Evolutionary conservation across 2,113 vertebrate species (phyloP), one percentile per base, ranked within the genome.

Genomic region (Podarcis muralis): DNA sequence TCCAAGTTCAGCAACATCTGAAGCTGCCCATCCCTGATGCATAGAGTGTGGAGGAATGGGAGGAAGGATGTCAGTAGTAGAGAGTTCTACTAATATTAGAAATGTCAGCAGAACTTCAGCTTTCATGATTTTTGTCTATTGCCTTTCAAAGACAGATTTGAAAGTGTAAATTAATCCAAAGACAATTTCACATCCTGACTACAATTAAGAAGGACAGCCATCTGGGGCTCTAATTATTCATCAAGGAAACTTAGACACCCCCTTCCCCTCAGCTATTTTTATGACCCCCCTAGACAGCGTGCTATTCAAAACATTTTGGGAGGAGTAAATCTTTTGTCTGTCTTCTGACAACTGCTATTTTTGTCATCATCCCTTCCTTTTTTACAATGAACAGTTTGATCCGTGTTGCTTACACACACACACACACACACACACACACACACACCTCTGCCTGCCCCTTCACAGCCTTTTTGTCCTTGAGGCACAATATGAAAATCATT

Each of bases 161-260:
- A 81, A 74, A 81, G 78, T 81, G 79, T 74, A 81, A 87, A 87
- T 87, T 87, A 87, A 74, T 81, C 86, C 48, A 87, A 72, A 62
- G 66, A 81, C 68, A 87, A n/a, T 87, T 81, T 87, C 81, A 43
- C 69, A 87, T 62, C 68, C 35, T 59, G 25, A 87, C 86, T 87
- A 87, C 86, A 87, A 75, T 87, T 87, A 81, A 87, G 85, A 87
- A 87, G 86, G 86, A 81, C 68, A 72, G 18, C 86, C 86, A 87
- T 62, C 86, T 87, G 86, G 77, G 65, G 25, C 66, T 87, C 65
- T 57, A 80, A 68, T 87, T 87, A 80, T 78, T 87, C 85, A 80
- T 69, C 76, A 86, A 79, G 76, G 85, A 79, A 78, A 86, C 27
- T 22, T 79, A 87, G 79, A 62, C n/a, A 74, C 53, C 86, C 86